Evolutionary conservation across 2,888 invertebrate species (phyloP), one percentile per base, ranked within the genome.

Genomic region (Drosophila sordidapex): DNA sequence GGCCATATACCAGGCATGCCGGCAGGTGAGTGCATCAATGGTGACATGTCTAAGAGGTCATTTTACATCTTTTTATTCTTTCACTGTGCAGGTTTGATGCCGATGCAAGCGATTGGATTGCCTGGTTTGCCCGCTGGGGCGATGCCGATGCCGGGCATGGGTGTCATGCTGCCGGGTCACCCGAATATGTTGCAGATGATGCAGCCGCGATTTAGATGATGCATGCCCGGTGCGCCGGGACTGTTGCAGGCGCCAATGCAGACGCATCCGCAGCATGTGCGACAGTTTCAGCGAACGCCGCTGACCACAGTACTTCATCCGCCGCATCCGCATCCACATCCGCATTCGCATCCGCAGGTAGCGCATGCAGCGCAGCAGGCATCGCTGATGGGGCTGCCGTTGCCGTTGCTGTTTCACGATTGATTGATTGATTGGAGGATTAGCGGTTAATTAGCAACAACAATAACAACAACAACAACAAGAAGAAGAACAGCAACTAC

Each of bases 161-260:
- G 93, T 90, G 94, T 94, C 65, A 93, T 95, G 94, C 91, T 94
- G 92, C 93, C 92, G 8, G 93, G 93, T 36, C 93, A 92, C 76
- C 93, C 92, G 31, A 86, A 89, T 25, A 94, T 95, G 94, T 91
- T 94, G 90, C 94, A 94, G 88, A 94, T 95, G 94, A 96, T 97
- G 97, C 96, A 96, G 94, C 97, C 97, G 85, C 96, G 97, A 94
- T 97, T 95, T 95, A 96, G 97, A 95, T 97, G 97, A 97, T 96
- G 95, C 94, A 78, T 90, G 81, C 71, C 89, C 31, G 71, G 65
- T 94, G 95, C 94, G 88, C 95, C 95, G 92, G 89, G 87, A 53
- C 93, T 92, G 87, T 89, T 91, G 84, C 89, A 85, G 91, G 90
- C 85, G 81, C 91, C 89, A 80, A 86, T 88, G 65, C 79, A 85